Evolutionary conservation across 2,797 vertebrate genomes (phyloP), one percentile per base, ranked within the genome.

Genomic region (Kryptolebias ocellatus): DNA sequence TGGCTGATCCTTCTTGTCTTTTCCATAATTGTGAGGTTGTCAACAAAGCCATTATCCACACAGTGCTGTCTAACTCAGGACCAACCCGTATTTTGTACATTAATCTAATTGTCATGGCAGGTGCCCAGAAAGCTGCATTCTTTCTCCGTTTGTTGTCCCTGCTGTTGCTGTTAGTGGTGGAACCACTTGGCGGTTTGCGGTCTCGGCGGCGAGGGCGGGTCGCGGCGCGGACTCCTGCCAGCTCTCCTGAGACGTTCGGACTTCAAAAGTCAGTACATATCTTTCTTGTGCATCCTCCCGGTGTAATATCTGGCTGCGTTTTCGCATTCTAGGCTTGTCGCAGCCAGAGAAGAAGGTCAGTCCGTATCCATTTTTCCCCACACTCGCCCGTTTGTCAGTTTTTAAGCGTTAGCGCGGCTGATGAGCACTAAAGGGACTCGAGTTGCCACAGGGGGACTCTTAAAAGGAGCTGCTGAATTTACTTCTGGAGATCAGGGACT

Each of bases 41-140:
- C 78, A 67, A 70, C 75, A 60, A 88, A 89, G 88, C 88, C 89
- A 83, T 90, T 59, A 58, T 77, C 70, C 67, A 58, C 57, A 42
- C 51, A 60, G 74, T 80, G 64, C 79, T 76, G 72, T 86, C 67
- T 79, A 79, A 81, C 88, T 90, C 88, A 89, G 85, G 83, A 88
- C 80, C 83, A 88, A 89, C 82, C 72, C 61, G 12, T 60, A 54
- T 70, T 70, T 60, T 83, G 53, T 70, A 52, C 56, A 64, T 52
- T 70, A 28, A 18, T 67, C 57, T 37, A 24, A 51, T 64, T 62
- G 49, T 46, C 29, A 46, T 60, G 64, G 57, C 70, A 54, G 67
- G 27, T 72, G 70, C 28, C 58, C 75, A 67, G 44, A 50, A 34
- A 56, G 74, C 70, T 78, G 64, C 56, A 74, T 56, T 37, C 10